Conservation (phyloP, 2,797 vertebrate species). For the Mus minutoides region DNA sequence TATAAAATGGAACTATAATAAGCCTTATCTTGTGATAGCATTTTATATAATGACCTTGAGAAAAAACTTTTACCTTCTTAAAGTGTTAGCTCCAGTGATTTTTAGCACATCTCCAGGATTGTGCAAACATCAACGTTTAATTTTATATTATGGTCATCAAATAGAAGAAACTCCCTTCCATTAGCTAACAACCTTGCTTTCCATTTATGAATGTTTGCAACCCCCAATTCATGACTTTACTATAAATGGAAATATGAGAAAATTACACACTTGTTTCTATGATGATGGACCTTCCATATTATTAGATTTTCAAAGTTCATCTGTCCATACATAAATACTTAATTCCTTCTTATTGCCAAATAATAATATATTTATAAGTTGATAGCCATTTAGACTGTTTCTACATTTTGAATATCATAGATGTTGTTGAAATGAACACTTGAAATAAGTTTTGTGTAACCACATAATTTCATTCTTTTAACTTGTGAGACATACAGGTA, state of each 20-base stretch:
- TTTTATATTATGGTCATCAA: background rate
- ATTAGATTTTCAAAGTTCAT: background rate
- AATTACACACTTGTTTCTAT: background rate
- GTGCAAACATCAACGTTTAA: background rate
- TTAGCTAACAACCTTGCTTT: background rate
- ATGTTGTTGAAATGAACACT: background rate
- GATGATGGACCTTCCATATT: background rate
- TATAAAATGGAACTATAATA: constrained; percentile 1
- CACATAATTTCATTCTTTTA: constrained; percentile 19
- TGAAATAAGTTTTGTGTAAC: background rate
- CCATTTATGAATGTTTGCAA: background rate
- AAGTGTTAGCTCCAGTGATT: background rate
- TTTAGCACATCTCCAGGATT: background rate
- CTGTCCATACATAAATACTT: background rate
- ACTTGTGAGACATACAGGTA: background rate
- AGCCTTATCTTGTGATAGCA: background rate
- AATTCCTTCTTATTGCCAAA: constrained; percentile 12
- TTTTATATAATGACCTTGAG: constrained; percentile 13
- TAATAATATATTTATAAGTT: background rate
- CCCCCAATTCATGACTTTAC: background rate
- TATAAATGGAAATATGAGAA: background rate
- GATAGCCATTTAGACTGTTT: background rate
- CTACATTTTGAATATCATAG: background rate
- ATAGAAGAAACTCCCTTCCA: background rate
- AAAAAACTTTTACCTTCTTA: background rate